phyloP scores from a whole-genome alignment of 1,140 invertebrate species.

The Drosophila equinoxialis region DNA sequence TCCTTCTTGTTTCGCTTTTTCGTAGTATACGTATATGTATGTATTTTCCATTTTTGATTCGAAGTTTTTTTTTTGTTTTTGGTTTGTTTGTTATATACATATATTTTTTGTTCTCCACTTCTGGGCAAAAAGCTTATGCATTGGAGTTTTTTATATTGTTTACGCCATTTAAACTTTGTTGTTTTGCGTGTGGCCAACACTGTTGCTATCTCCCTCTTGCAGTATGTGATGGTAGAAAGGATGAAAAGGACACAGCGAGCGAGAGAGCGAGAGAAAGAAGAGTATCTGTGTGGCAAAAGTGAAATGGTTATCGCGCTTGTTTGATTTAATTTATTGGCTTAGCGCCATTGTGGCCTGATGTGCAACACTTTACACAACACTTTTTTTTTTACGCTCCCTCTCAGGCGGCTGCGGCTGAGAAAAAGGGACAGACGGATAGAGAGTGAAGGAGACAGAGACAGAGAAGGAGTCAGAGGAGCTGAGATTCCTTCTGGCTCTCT shows the following conservation, averaged over 20 bases:
- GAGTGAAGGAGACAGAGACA: not conserved
- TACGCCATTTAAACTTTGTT: conserved; percentile 64
- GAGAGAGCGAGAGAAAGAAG: conserved; percentile 22
- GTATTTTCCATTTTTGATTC: conserved; percentile 19
- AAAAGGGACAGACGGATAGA: not conserved
- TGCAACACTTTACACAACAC: conserved; percentile 66
- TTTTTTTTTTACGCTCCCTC: conserved; percentile 17
- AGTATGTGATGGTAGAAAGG: not conserved
- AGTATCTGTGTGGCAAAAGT: conserved; percentile 54
- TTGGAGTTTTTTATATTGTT: conserved; percentile 61
- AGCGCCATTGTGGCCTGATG: conserved; percentile 73
- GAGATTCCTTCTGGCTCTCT: conserved; percentile 11
- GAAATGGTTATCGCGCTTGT: conserved; percentile 74
- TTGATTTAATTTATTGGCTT: conserved; percentile 78
- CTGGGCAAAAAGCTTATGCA: conserved; percentile 53
- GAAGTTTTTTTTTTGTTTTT: conserved; percentile 20
- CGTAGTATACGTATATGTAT: not conserved
- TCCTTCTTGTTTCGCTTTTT: conserved; percentile 26
- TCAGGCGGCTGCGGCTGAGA: not conserved
- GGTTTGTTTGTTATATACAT: conserved; percentile 33
- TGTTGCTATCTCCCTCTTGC: conserved; percentile 1
- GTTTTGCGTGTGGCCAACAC: conserved; percentile 34
- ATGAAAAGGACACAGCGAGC: conserved; percentile 3
- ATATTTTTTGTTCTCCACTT: conserved; percentile 6
- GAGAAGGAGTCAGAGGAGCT: not conserved